phyloP scores from a whole-genome alignment of 2,113 vertebrate species.

The Elachura formosa region DNA sequence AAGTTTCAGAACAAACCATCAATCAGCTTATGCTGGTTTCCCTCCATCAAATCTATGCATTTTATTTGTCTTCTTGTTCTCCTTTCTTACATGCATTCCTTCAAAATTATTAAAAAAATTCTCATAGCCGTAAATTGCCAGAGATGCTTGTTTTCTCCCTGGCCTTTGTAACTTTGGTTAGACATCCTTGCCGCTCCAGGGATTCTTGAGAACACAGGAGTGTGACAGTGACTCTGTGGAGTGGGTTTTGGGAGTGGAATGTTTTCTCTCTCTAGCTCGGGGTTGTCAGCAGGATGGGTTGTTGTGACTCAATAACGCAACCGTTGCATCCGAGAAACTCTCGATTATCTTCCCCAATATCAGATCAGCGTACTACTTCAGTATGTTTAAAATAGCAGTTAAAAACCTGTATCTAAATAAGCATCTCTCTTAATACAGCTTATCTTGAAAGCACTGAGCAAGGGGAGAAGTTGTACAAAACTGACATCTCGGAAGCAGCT shows the following conservation, averaged over 20 bases:
- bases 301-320: neutral
- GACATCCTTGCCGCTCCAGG: neutral
- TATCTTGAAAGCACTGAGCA: neutral
- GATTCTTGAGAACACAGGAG: neutral
- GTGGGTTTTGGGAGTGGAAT: neutral
- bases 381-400: neutral
- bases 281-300: neutral
- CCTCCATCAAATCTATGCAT: neutral
- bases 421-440: neutral
- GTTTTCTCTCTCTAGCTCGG: neutral
- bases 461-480: neutral
- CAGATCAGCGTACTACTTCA: neutral
- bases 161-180: neutral
- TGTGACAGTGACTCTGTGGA: neutral
- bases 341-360: neutral
- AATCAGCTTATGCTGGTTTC: rapidly evolving
- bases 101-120: neutral
- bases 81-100: neutral
- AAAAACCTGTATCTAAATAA: neutral
- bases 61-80: neutral
- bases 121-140: neutral
- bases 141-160: neutral
- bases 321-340: rapidly evolving
- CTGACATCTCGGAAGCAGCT: neutral
- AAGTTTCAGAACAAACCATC: neutral